A percentile compares a stretch with the other conserved stretches of the same genome.
These are phyloP conservation scores for Sebastes cheni DNA, from an alignment of 2,797 vertebrate genomes.

Conservation along the genomic window DNA sequence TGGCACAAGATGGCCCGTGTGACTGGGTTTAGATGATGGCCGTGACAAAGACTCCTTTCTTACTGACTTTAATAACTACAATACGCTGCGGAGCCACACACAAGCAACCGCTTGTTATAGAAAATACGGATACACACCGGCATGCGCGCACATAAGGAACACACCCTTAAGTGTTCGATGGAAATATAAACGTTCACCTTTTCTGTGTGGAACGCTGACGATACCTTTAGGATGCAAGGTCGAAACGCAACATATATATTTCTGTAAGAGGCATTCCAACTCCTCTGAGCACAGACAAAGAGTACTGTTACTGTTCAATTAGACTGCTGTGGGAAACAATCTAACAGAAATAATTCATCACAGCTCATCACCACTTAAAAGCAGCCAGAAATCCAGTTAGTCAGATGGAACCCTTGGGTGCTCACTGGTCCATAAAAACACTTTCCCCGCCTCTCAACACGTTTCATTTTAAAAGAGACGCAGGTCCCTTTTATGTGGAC, in stretches of 20 bases:
- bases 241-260: neutral
- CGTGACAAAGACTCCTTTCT: constrained; percentile 89
- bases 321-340: neutral
- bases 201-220: neutral
- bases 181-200: constrained; percentile 20
- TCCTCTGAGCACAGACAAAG: neutral
- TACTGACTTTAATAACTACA: constrained; percentile 80
- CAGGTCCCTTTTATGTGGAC: constrained; percentile 29
- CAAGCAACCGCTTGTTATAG: constrained; percentile 76
- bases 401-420: neutral
- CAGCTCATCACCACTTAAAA: neutral
- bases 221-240: neutral
- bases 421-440: constrained; percentile 9
- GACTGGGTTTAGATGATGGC: constrained; percentile 81
- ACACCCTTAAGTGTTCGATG: constrained; percentile 1
- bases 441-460: neutral
- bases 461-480: constrained; percentile 2
- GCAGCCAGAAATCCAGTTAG: neutral
- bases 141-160: constrained; percentile 3
- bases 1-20: constrained; percentile 84
- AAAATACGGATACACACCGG: constrained; percentile 48
- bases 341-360: neutral
- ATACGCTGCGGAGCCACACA: constrained; percentile 61
- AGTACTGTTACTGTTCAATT: neutral
- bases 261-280: neutral